Conservation (phyloP, 2,888 invertebrate species). For the Hemicrepidius hirtus region DNA sequence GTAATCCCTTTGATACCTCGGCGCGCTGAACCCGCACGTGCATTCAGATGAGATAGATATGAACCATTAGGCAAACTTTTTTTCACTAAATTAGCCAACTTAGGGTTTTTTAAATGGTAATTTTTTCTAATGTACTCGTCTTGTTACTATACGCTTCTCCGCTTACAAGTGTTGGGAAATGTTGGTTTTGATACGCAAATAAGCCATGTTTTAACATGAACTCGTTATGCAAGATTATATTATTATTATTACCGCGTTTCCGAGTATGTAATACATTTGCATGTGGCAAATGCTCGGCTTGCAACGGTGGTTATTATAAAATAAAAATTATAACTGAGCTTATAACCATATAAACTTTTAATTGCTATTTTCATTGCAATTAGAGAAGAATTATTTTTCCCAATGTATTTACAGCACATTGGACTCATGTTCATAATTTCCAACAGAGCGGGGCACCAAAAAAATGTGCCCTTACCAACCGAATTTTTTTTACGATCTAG, state of each 20-base stretch:
- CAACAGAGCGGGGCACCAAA: too few relatives aligned
- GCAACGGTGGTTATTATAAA: constrained; percentile 12
- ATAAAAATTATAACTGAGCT: background rate
- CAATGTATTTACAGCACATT: too few relatives aligned
- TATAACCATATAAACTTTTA: background rate
- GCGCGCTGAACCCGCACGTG: constrained; percentile 37
- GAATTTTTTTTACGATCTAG: too few relatives aligned
- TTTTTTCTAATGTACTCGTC: background rate
- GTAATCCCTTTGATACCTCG: constrained; percentile 39
- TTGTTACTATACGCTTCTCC: background rate
- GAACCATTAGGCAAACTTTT: constrained; percentile 34
- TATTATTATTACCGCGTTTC: background rate
- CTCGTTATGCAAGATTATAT: background rate
- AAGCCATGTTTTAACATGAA: constrained; percentile 9
- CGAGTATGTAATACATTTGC: constrained; percentile 1
- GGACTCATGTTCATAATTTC: too few relatives aligned
- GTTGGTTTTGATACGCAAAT: background rate
- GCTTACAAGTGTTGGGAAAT: too few relatives aligned
- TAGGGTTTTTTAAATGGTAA: background rate
- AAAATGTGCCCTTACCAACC: too few relatives aligned
- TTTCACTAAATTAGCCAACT: constrained; percentile 25
- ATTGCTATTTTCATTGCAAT: too few relatives aligned
- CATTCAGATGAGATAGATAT: constrained; percentile 26
- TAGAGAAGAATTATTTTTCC: too few relatives aligned
- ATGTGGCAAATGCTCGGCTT: constrained; percentile 12